phyloP scores from a whole-genome alignment of 2,113 vertebrate species.

The zebrafish (Danio rerio) region GRCz12tu NC_133190.1:7118501-7119000 shows the following conservation, averaged over 20 bases:
- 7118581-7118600: constrained; percentile 34
- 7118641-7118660: background rate
- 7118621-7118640: constrained; percentile 47
- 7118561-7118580: constrained; percentile 64
- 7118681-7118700: background rate
- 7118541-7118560: constrained; percentile 74
- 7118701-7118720: constrained; percentile 43
- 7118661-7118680: background rate
- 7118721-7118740: constrained; percentile 72
- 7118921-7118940: too few relatives aligned
- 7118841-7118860: background rate
- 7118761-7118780: constrained; percentile 55
- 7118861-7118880: too few relatives aligned
- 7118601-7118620: constrained; percentile 72
- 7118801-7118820: constrained; percentile 75
- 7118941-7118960: too few relatives aligned
- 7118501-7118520: background rate
- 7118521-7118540: constrained; percentile 80
- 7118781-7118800: constrained; percentile 31
- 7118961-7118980: too few relatives aligned
- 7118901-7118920: too few relatives aligned
- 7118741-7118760: constrained; percentile 47
- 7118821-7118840: background rate
- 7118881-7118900: too few relatives aligned
- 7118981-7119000: too few relatives aligned